These are phyloP conservation scores for Pteromalus puparum DNA, from an alignment of 1,140 invertebrate species.

Conservation along the genomic window DNA sequence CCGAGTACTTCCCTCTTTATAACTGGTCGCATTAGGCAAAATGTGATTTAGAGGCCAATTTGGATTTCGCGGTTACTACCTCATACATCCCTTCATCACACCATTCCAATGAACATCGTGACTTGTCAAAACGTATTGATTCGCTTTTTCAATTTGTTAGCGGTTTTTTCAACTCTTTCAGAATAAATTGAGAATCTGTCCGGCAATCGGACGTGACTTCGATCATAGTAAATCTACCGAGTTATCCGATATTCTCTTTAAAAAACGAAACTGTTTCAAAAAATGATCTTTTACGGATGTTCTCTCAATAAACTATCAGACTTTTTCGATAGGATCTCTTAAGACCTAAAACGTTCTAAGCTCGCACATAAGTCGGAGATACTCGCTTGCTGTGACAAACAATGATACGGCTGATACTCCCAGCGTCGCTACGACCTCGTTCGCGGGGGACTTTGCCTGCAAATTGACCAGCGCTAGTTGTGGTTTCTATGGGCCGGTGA, in stretches of 20 bases:
- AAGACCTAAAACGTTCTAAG: constrained; percentile 69
- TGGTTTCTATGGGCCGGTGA: constrained; percentile 64
- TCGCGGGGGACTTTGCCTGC: constrained; percentile 57
- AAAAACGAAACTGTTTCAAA: constrained; percentile 53
- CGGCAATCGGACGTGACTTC: constrained; percentile 55
- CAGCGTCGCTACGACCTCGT: constrained; percentile 32
- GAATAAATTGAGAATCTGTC: constrained; percentile 55
- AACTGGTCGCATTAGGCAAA: constrained; percentile 66
- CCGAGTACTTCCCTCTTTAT: constrained; percentile 60
- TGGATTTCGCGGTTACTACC: constrained; percentile 54
- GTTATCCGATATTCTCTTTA: constrained; percentile 60
- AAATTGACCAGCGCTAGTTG: constrained; percentile 63
- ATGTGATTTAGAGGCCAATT: constrained; percentile 50
- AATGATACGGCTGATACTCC: constrained; percentile 51
- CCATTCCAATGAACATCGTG: constrained; percentile 63
- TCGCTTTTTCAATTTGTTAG: constrained; percentile 55
- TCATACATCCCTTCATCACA: constrained; percentile 60
- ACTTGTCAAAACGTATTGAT: constrained; percentile 58
- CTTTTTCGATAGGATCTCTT: constrained; percentile 61
- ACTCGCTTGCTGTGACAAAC: constrained; percentile 45
- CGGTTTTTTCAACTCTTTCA: constrained; percentile 53
- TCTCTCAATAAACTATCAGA: constrained; percentile 51
- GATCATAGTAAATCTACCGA: constrained; percentile 62
- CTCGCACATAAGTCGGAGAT: constrained; percentile 66
- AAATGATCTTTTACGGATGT: constrained; percentile 60